Evolutionary conservation across 2,797 vertebrate genomes (phyloP).

Genomic region (Typhlichthys subterraneus): DNA sequence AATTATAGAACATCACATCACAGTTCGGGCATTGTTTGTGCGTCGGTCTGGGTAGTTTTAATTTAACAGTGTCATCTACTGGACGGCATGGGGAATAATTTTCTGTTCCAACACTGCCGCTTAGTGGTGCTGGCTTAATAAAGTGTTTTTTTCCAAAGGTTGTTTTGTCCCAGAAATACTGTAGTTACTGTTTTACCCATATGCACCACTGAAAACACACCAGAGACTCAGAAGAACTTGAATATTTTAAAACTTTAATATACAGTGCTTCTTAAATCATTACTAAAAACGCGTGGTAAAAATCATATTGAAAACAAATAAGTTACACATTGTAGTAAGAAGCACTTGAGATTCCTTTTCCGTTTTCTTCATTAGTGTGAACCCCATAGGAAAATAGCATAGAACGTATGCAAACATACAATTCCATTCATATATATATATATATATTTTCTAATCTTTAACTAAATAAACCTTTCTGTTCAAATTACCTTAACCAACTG

Average conservation of each 20-base stretch:
- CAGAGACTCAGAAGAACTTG: slow-evolving; percentile 10
- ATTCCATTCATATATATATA: slow-evolving; percentile 71
- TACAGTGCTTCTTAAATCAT: slow-evolving; percentile 78
- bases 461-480: slow-evolving; percentile 71
- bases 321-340: slow-evolving; percentile 83
- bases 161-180: no score
- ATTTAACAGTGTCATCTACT: slow-evolving; percentile 14
- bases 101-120: slow-evolving; percentile 42
- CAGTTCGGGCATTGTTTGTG: neutral
- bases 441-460: slow-evolving; percentile 62
- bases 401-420: slow-evolving; percentile 80
- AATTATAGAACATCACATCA: no score
- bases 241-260: slow-evolving; percentile 75
- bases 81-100: neutral
- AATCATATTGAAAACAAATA: slow-evolving; percentile 81
- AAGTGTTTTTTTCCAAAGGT: no score
- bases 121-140: slow-evolving; percentile 33
- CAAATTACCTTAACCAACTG: slow-evolving; percentile 68
- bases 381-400: slow-evolving; percentile 84
- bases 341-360: slow-evolving; percentile 77
- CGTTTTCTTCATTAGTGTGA: slow-evolving; percentile 76
- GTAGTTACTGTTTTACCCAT: slow-evolving; percentile 2
- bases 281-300: slow-evolving; percentile 82
- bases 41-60: neutral
- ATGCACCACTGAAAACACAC: slow-evolving; percentile 26